Evolutionary conservation across 2,797 vertebrate genomes (phyloP), one percentile per base, ranked within the genome.

Genomic region (Toxotes lorentzi): DNA sequence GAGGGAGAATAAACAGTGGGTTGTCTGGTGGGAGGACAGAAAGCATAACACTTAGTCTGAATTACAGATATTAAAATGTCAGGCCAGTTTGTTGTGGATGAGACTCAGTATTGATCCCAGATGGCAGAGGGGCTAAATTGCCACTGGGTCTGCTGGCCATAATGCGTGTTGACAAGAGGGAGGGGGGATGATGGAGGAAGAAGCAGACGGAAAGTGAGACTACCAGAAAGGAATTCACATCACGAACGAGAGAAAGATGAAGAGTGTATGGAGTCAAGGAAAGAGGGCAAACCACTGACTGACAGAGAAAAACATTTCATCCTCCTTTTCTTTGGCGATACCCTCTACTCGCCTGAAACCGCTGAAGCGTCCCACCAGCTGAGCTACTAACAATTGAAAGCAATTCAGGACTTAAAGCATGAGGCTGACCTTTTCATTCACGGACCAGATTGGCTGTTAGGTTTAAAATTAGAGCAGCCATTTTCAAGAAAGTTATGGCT

Each of bases 51-150:
- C 93, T 93, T 92, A 94, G 89, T 88, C 88, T 89, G 93, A 95
- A 95, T 95, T 95, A 94, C 94, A 94, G 93, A 95, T 95, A 95
- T 95, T 95, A 95, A 95, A 90, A 93, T 88, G 94, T 94, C 94
- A 95, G 90, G 71, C 83, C 63, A 73, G 84, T 82, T 83, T 90
- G 91, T 92, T 91, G 88, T 86, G 89, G 93, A 94, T 91, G 92
- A 92, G 91, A 92, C 87, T 88, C 76, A 64, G 86, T 95, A 95
- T 95, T 95, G 94, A 94, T 95, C 94, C 94, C 95, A 96, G 93
- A 95, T 95, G 94, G 90, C 87, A 93, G 87, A 83, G 81, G 79
- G 89, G 83, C 89, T 88, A 88, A 93, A 91, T 88, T 92, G 89
- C 90, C 89, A 89, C 88, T 78, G 79, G 86, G 82, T 86, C 91